Base-by-base conservation (phyloP, 2,113 vertebrate genomes). In the Triplophysa rosa region DNA sequence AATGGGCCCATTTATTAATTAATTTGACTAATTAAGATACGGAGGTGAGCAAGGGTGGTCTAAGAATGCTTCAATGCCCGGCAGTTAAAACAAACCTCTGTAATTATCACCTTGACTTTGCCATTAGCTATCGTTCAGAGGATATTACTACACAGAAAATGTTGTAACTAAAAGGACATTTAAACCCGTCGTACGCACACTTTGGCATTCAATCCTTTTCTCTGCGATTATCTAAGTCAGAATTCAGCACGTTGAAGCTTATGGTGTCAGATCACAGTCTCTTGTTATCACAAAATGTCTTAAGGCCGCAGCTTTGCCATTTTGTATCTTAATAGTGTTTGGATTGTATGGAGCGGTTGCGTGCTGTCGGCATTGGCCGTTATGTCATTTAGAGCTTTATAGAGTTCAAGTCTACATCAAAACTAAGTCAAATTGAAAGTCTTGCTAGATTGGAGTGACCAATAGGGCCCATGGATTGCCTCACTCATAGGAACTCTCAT, bases 1-100 rank as follows among this genome's bases (percentile, higher is more conserved):
- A 64, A 59, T n/a, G 24, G 42, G 79, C 19, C 69, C 21, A 47
- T 78, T 71, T 67, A 70, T 63, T 42, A 67, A 80, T 58, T 73
- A 11, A 77, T 77, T 72, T 83, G 33, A 21, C 42, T 78, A 66
- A 83, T 72, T 80, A 78, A 49, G 69, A 63, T 67, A 49, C 59
- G 10, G 42, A 72, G 75, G 66, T 80, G 64, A 49, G 42, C 61
- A 47, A 52, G 71, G 59, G 21, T 62, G 71, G 17, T 19, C 40
- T 74, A 63, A 40, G 61, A 72, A 74, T 24, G 56, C 71, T 62
- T 61, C n/a, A 74, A 21, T 62, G 71, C 56, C 23, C 21, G 24
- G 24, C 29, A 47, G 58, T 74, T 61, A 62, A 74, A 45, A 61
- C 58, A 62, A 62, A 37, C 37, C 58, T 74, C 9, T 74, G 62